A percentile compares a stretch with the other conserved stretches of the same genome.
phyloP scores from a whole-genome alignment of 2,888 invertebrate species.

The Perizoma flavofasciatum region DNA sequence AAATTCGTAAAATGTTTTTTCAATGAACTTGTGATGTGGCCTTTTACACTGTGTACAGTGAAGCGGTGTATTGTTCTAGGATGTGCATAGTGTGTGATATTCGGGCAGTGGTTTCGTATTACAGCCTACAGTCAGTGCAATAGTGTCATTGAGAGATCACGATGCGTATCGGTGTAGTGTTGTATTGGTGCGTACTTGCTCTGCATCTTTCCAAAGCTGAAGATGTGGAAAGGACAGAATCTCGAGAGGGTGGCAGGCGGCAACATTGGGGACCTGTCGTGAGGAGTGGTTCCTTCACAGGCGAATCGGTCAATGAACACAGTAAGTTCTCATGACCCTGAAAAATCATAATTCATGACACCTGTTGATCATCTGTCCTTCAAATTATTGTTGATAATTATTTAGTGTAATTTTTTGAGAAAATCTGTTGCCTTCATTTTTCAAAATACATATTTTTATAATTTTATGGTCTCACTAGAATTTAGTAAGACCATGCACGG shows the following conservation, averaged over 20 bases:
- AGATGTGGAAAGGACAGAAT: constrained; percentile 77
- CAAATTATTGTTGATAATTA: constrained; percentile 36
- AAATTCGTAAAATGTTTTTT: constrained; percentile 64
- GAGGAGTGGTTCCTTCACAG: constrained; percentile 67
- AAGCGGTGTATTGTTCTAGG: constrained; percentile 61
- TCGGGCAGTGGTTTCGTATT: constrained; percentile 62
- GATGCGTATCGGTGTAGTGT: constrained; percentile 80
- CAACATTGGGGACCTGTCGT: constrained; percentile 73
- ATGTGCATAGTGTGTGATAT: constrained; percentile 73
- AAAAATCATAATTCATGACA: constrained; percentile 55
- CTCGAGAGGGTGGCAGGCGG: constrained; percentile 68
- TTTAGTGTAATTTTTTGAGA: too few relatives aligned
- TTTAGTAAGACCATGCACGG: too few relatives aligned
- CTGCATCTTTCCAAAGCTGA: constrained; percentile 78
- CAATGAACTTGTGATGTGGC: constrained; percentile 71
- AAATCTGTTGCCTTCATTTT: constrained; percentile 31
- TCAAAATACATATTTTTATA: too few relatives aligned
- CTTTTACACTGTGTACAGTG: constrained; percentile 57
- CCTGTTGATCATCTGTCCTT: constrained; percentile 65
- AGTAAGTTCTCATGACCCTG: constrained; percentile 68
- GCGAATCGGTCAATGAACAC: constrained; percentile 74
- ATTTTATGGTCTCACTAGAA: too few relatives aligned
- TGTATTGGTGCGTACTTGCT: constrained; percentile 81
- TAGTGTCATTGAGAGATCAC: constrained; percentile 78
- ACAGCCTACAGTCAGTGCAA: constrained; percentile 62